Base-by-base conservation (phyloP, 2,113 vertebrate species). In the Zonotrichia leucophrys region DNA sequence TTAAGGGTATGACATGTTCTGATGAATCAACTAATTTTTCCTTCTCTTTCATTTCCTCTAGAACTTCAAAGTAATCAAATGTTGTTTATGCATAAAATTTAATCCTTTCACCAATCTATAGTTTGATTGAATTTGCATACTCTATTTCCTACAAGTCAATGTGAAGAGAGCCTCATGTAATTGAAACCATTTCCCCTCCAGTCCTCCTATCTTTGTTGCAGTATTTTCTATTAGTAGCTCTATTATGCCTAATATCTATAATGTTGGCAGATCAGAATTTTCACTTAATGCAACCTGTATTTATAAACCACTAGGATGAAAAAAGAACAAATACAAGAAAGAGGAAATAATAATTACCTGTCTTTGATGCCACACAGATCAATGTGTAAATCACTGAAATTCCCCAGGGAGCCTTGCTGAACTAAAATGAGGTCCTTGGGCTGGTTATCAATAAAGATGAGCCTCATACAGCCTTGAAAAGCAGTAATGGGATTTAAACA, bases 401-500 rank as follows among this genome's bases (percentile, higher is more conserved):
- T 99, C 98, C 99, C 99, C 98, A 99, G 98, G 94, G 98, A 94
- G 55, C 99, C 98, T 98, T 99, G 99, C 97, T 99, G 99, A 87
- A 99, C 98, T 53, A 97, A 98, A 97, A 98, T 98, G 94, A 99
- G 98, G 97, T 99, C 98, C 94, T 98, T 97, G 58, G 98, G 98
- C 97, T 99, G 99, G 97, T 98, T 98, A 98, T 99, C 99, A 98
- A 99, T 98, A 97, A 98, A 98, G 92, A 99, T 98, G 98, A 99
- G 99, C 74, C 98, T 98, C 98, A 99, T 98, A 91, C 99, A 99
- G 49, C 99, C 99, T 98, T 99, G 99, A 97, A 99, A 99, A 95
- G 98, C 98, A 76, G 97, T 97, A 89, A 98, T 97, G 35, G 98
- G 98, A 97, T 98, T 98, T 97, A 98, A 98, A 96, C 99, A 99